Percentiles rank a stretch among this genome's conserved stretches.
phyloP scores from a whole-genome alignment of 1,140 invertebrate species.

The Pseudomyrmex concolor region DNA sequence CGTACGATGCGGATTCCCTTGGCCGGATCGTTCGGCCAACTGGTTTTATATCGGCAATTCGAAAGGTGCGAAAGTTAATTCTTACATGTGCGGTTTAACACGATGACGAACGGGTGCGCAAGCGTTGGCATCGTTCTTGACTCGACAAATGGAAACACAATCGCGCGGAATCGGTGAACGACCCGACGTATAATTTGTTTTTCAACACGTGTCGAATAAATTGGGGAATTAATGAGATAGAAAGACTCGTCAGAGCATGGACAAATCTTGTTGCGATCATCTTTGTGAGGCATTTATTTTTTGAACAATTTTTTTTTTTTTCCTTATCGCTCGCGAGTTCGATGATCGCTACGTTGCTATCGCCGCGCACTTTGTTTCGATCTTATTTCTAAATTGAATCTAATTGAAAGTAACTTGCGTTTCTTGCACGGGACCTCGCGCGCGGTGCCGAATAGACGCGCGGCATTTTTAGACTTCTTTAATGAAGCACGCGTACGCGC shows the following conservation, averaged over 20 bases:
- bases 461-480: not conserved
- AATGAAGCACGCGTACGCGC: not conserved
- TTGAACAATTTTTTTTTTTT: not conserved
- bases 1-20: not conserved
- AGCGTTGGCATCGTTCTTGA: conserved; percentile 69
- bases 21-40: conserved; percentile 54
- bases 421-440: not conserved
- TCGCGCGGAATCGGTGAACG: conserved; percentile 66
- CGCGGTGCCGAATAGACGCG: not conserved
- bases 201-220: conserved; percentile 22
- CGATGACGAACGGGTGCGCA: not conserved
- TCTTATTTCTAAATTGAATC: not conserved
- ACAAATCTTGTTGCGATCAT: not conserved
- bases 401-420: not conserved
- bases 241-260: not conserved
- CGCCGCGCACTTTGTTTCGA: not conserved
- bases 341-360: not conserved
- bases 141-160: conserved; percentile 59
- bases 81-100: conserved; percentile 38
- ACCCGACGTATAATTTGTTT: conserved; percentile 30
- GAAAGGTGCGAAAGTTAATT: conserved; percentile 67
- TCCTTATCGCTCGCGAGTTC: not conserved
- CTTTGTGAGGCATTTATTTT: not conserved
- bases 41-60: conserved; percentile 72
- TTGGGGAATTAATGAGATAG: conserved; percentile 7